A percentile compares a stretch with the other conserved stretches of the same genome.
Conservation (phyloP, 2,113 vertebrate species). For the Python bivittatus region DNA sequence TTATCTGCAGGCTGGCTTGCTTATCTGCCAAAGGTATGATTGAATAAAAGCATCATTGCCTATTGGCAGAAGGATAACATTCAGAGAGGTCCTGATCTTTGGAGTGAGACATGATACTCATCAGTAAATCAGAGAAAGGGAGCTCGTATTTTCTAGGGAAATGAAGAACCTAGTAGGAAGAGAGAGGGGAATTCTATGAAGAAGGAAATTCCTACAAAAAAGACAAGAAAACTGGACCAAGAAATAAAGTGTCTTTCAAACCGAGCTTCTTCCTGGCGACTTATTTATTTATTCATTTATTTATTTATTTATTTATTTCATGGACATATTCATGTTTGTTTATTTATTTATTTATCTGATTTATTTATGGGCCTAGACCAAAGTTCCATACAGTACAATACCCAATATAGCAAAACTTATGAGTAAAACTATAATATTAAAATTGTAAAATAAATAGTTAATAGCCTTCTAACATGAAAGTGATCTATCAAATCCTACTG, state of each 20-base stretch:
- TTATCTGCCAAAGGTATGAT: background rate
- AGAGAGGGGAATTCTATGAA: background rate
- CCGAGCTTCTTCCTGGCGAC: background rate
- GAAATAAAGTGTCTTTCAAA: background rate
- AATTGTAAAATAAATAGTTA: background rate
- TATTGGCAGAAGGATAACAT: background rate
- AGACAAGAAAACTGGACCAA: background rate
- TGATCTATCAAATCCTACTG: background rate
- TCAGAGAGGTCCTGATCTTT: background rate
- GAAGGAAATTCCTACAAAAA: background rate
- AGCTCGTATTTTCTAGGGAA: background rate
- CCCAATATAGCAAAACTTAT: background rate
- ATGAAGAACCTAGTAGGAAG: background rate
- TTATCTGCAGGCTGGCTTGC: background rate
- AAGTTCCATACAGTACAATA: background rate
- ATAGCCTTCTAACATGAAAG: background rate
- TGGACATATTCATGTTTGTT: background rate
- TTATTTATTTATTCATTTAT: background rate
- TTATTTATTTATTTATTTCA: background rate
- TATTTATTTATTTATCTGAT: background rate
- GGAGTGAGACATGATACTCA: background rate
- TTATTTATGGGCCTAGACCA: background rate
- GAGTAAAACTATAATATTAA: background rate
- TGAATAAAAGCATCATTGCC: background rate
- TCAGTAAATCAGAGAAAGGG: background rate